Conservation (phyloP, 2,113 vertebrate species). For the Pantherophis guttatus region DNA sequence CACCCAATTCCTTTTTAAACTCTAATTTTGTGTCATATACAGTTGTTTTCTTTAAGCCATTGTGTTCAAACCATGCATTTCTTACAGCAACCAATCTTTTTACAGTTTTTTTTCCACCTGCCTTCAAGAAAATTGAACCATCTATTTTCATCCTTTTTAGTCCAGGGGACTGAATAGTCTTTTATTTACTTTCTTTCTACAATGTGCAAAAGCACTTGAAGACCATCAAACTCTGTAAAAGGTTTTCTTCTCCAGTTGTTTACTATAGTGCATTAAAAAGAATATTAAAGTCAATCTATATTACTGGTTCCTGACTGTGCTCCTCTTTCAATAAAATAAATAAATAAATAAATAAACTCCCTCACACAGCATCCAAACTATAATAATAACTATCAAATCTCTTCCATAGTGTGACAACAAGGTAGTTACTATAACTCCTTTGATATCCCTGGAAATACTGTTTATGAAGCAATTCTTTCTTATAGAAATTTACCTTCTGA, state of each 20-base stretch:
- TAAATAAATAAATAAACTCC: background rate
- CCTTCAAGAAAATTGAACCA: slow-evolving; percentile 6
- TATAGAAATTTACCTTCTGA: background rate
- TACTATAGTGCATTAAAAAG: slow-evolving; percentile 31
- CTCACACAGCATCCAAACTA: background rate
- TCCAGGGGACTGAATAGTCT: slow-evolving; percentile 22
- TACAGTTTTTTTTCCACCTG: slow-evolving; percentile 31
- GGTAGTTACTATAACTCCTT: background rate
- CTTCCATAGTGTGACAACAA: background rate
- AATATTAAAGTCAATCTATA: slow-evolving; percentile 26
- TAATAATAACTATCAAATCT: slow-evolving; percentile 4
- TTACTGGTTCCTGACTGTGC: slow-evolving; percentile 30
- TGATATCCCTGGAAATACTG: slow-evolving; percentile 16
- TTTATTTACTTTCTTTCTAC: slow-evolving; percentile 40
- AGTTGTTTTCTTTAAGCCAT: slow-evolving; percentile 37
- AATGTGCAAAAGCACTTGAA: slow-evolving; percentile 16
- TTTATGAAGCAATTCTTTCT: slow-evolving; percentile 12
- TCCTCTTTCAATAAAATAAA: background rate
- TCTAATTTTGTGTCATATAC: slow-evolving; percentile 44
- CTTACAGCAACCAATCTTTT: slow-evolving; percentile 41
- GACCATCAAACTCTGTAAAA: slow-evolving; percentile 20
- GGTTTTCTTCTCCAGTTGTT: background rate
- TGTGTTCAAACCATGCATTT: slow-evolving; percentile 42
- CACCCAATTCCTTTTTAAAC: background rate
- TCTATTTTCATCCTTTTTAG: slow-evolving; percentile 48